Evolutionary conservation across 2,797 vertebrate genomes (phyloP), one percentile per base, ranked within the genome.

Genomic region (Staurois parvus): DNA sequence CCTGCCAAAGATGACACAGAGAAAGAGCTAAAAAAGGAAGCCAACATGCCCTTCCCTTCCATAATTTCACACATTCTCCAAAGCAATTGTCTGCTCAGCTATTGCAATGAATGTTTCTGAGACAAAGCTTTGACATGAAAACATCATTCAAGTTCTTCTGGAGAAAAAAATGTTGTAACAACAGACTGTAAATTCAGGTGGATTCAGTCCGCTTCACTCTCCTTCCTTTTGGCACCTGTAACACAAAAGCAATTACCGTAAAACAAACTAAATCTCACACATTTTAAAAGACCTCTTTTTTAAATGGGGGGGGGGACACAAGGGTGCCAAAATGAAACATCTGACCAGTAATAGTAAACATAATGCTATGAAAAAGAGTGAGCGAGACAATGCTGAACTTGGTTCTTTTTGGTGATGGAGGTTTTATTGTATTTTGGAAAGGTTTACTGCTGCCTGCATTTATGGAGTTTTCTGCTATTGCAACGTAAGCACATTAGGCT

Each of bases 181-280:
- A 75, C 29, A 30, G 48, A 1, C 32, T 24, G 9, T 37, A 78
- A 85, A 64, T 87, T 89, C 89, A 81, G 73, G 21, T 45, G 88
- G 45, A 59, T 88, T 97, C 95, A 96, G 90, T 96, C 95, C 0
- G 92, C 88, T 89, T 96, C 95, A 0, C 92, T 89, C 89, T 94
- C 94, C 91, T 94, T 93, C 13, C 92, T 93, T 90, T 92, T 94
- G 93, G 94, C 92, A 93, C 94, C 95, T 95, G 92, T 75, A 42
- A 79, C 84, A 3, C 48, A 84, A 52, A 88, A 24, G n/a, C 2
- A 84, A 29, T 59, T 21, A 59, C 21, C 2, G 12, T 37, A 37
- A 37, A 37, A 37, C 37, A 45, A 45, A 45, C 42, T 13, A 45
- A 45, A 45, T 45, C 12, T 7, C 10, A 7, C 40, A 12, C 11